These are phyloP conservation scores for Stegophylla sp. DNA, from an alignment of 2,888 invertebrate species.

Conservation along the genomic window DNA sequence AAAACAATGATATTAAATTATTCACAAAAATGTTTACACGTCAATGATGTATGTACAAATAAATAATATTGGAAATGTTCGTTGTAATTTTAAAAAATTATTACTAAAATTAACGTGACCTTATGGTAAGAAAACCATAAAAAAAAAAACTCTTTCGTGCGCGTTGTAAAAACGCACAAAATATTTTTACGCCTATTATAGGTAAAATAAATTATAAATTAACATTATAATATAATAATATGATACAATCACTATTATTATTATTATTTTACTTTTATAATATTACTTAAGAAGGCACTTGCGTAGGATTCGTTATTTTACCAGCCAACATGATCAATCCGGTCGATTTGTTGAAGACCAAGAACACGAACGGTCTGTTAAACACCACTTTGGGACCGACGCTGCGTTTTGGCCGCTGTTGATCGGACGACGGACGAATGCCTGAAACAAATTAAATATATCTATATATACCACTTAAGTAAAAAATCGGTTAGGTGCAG, in stretches of 20 bases:
- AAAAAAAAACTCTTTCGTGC: no score
- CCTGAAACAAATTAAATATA: conserved; percentile 13
- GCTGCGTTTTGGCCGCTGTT: conserved; percentile 61
- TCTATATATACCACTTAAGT: not conserved
- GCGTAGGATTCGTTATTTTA: conserved; percentile 63
- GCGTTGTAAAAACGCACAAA: not conserved
- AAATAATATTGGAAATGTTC: not conserved
- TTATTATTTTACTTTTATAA: no score
- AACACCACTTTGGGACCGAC: conserved; percentile 61
- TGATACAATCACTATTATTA: not conserved
- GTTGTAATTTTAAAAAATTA: not conserved
- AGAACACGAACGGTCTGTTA: conserved; percentile 63
- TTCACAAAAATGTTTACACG: not conserved
- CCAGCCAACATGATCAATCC: conserved; percentile 63
- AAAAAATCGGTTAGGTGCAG: not conserved
- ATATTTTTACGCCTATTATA: not conserved
- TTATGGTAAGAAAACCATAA: no score
- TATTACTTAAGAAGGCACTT: conserved; percentile 61
- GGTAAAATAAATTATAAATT: not conserved
- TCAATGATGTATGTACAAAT: not conserved
- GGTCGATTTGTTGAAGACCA: conserved; percentile 63
- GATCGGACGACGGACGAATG: not conserved
- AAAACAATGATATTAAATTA: not conserved
- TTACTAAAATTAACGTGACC: not conserved
- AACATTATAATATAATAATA: not conserved